Conservation (phyloP, 2,113 vertebrate genomes). For the Laticauda laticaudata region DNA sequence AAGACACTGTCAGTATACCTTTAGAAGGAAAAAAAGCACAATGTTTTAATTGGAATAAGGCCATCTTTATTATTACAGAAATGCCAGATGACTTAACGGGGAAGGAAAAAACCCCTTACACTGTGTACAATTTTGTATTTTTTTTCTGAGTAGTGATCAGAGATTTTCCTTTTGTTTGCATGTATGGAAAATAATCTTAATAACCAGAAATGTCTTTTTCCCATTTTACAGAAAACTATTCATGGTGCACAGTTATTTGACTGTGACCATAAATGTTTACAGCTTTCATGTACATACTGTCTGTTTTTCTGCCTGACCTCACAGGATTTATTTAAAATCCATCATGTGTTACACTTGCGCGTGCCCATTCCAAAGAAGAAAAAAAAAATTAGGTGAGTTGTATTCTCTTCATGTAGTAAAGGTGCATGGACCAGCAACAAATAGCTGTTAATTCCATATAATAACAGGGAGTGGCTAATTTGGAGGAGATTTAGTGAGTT, state of each 20-base stretch:
- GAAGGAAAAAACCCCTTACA: background rate
- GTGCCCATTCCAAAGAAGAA: conserved; percentile 21
- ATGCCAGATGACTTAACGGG: conserved; percentile 3
- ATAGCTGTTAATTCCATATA: background rate
- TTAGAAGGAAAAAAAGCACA: conserved; percentile 26
- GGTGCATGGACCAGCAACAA: background rate
- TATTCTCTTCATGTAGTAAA: background rate
- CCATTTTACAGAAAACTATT: conserved; percentile 19
- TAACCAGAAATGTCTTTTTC: background rate
- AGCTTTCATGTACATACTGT: conserved; percentile 10
- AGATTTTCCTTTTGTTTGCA: conserved; percentile 32
- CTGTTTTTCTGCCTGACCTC: conserved; percentile 16
- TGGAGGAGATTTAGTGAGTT: background rate
- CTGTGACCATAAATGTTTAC: conserved; percentile 25
- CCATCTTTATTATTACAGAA: background rate
- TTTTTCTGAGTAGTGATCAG: conserved; percentile 33
- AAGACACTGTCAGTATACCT: background rate
- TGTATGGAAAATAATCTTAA: background rate
- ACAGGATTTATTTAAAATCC: conserved; percentile 9
- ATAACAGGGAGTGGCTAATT: background rate
- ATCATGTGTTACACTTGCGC: background rate
- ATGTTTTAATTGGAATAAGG: conserved; percentile 33
- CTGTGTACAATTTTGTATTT: conserved; percentile 27
- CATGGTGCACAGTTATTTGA: conserved; percentile 9
- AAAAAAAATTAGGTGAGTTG: background rate